phyloP scores from a whole-genome alignment of 2,888 invertebrate genomes.

The Polyploca ridens region DNA sequence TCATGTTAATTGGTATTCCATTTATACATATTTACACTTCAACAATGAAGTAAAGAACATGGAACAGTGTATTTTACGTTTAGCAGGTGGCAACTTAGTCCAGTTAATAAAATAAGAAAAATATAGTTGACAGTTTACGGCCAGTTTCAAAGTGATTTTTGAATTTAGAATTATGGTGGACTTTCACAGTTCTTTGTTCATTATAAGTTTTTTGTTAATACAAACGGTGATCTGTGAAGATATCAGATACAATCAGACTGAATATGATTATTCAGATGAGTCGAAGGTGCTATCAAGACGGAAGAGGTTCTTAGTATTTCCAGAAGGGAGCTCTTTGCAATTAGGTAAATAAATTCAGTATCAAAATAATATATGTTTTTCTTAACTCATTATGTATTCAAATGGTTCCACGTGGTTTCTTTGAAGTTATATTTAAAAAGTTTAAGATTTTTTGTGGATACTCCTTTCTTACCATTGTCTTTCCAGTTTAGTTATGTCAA shows the following conservation, averaged over 20 bases:
- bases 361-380: too few species aligned
- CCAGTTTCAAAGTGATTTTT: conserved; percentile 27
- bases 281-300: conserved; percentile 75
- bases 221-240: conserved; percentile 48
- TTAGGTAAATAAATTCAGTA: conserved; percentile 71
- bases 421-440: too few species aligned
- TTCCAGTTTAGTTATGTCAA: background rate
- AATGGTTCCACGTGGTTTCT: too few species aligned
- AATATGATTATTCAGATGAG: conserved; percentile 44
- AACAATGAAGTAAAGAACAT: conserved; percentile 39
- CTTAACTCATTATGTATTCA: conserved; percentile 8
- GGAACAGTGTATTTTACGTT: conserved; percentile 62
- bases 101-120: conserved; percentile 16
- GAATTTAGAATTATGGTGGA: conserved; percentile 29
- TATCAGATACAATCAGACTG: conserved; percentile 42
- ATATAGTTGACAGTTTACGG: conserved; percentile 37
- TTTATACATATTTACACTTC: conserved; percentile 58
- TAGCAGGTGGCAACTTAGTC: conserved; percentile 50
- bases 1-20: conserved; percentile 74
- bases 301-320: conserved; percentile 85
- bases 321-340: conserved; percentile 86
- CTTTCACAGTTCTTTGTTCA: conserved; percentile 15
- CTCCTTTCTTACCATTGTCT: conserved; percentile 2
- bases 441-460: conserved; percentile 10
- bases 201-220: conserved; percentile 41